Percentiles rank a stretch among this genome's conserved stretches.
These are phyloP conservation scores for Cheilosia urbana DNA, from an alignment of 2,888 invertebrate species.

Conservation along the genomic window DNA sequence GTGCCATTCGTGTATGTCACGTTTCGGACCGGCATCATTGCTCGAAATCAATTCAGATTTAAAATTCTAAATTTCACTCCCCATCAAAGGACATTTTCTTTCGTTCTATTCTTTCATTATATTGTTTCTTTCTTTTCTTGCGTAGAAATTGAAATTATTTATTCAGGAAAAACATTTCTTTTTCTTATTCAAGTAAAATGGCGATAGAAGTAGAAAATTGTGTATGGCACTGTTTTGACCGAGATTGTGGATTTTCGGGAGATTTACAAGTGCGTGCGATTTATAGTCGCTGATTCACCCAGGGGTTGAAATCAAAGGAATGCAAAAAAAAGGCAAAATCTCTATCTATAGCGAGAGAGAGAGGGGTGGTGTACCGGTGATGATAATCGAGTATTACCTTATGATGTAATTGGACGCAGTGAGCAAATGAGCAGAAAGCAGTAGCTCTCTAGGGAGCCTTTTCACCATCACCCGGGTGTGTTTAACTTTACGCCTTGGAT, in stretches of 20 bases:
- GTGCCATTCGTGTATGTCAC: constrained; percentile 59
- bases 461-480: constrained; percentile 35
- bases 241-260: constrained; percentile 19
- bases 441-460: constrained; percentile 50
- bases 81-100: constrained; percentile 13
- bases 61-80: constrained; percentile 58
- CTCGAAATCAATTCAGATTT: constrained; percentile 70
- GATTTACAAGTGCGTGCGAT: constrained; percentile 51
- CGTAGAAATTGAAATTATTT: constrained; percentile 31
- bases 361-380: constrained; percentile 38
- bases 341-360: not conserved
- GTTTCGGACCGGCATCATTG: constrained; percentile 65
- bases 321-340: constrained; percentile 2
- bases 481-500: constrained; percentile 52
- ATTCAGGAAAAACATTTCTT: constrained; percentile 34
- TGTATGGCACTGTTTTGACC: constrained; percentile 24
- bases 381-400: constrained; percentile 60
- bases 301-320: constrained; percentile 38
- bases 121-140: constrained; percentile 27
- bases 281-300: constrained; percentile 27
- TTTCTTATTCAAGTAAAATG: constrained; percentile 13
- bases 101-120: constrained; percentile 31
- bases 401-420: constrained; percentile 48
- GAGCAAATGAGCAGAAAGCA: constrained; percentile 60
- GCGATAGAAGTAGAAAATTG: constrained; percentile 14